phyloP scores from a whole-genome alignment of 2,113 vertebrate genomes.

The Thalassoma bifasciatum region DNA sequence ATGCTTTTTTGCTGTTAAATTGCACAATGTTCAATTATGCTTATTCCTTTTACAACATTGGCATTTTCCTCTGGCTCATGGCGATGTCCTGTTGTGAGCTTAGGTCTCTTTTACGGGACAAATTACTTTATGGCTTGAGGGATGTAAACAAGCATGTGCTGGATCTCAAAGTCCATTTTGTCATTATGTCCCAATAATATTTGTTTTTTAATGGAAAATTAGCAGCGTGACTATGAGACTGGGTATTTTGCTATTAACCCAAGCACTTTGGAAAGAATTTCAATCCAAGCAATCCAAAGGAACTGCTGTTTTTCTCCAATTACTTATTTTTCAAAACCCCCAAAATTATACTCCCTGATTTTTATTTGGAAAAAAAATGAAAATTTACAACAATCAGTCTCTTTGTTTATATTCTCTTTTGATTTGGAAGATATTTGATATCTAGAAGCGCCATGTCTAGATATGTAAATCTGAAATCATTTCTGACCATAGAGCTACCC shows the following conservation, averaged over 20 bases:
- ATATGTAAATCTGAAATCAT: background rate
- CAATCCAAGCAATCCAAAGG: background rate
- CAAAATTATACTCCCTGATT: background rate
- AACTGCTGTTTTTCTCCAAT: background rate
- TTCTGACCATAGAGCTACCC: background rate
- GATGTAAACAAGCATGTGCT: constrained; percentile 9
- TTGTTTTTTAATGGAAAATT: constrained; percentile 5
- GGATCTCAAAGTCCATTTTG: background rate
- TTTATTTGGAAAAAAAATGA: no score
- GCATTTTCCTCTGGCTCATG: background rate
- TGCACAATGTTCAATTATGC: background rate
- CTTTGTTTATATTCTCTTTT: no score
- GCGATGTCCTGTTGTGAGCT: background rate
- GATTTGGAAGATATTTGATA: no score
- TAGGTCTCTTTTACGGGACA: background rate
- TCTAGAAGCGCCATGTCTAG: no score
- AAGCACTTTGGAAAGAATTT: background rate
- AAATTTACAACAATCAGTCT: no score
- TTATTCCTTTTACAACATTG: background rate
- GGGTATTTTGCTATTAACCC: background rate
- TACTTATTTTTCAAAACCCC: background rate
- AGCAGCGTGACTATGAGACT: background rate
- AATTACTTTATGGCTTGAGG: constrained; percentile 1
- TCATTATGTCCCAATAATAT: background rate
- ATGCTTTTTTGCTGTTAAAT: background rate